Percentiles rank a stretch among this genome's conserved stretches.
Conservation (phyloP, 2,113 vertebrate species). For the Salvator merianae region DNA sequence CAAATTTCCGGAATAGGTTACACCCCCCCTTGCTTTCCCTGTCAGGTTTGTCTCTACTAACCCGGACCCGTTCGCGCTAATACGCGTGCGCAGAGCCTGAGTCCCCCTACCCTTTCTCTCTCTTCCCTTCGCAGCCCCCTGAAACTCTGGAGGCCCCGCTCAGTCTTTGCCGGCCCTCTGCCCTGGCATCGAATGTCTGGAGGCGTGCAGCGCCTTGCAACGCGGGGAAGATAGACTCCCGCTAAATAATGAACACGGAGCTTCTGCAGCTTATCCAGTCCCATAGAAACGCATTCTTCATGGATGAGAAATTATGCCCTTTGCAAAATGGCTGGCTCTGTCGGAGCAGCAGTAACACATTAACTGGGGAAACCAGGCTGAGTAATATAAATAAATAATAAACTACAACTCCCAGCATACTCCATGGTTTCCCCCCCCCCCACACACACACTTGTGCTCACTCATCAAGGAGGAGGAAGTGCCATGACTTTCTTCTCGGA, state of each 20-base stretch:
- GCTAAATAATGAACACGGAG: neutral
- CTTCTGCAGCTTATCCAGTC: too few species aligned
- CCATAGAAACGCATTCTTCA: too few species aligned
- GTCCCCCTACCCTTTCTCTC: neutral
- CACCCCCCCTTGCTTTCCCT: neutral
- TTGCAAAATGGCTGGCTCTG: slow-evolving; percentile 3
- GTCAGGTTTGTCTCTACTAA: neutral
- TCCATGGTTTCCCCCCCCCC: neutral
- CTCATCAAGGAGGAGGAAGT: too few species aligned
- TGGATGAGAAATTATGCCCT: too few species aligned
- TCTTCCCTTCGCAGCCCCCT: neutral
- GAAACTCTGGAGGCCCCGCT: neutral
- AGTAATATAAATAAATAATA: too few species aligned
- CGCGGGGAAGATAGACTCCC: neutral
- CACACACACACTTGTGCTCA: neutral
- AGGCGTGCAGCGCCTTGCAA: neutral
- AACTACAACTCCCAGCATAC: neutral
- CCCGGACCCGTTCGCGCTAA: neutral
- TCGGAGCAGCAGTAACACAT: neutral
- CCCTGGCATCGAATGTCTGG: too few species aligned
- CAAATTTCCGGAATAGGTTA: neutral
- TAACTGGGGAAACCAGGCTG: too few species aligned
- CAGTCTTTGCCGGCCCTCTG: too few species aligned
- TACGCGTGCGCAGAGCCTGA: neutral
- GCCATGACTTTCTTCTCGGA: too few species aligned